Base-by-base conservation (phyloP, 2,888 invertebrate species). In the Digitonthophagus gazella region DNA sequence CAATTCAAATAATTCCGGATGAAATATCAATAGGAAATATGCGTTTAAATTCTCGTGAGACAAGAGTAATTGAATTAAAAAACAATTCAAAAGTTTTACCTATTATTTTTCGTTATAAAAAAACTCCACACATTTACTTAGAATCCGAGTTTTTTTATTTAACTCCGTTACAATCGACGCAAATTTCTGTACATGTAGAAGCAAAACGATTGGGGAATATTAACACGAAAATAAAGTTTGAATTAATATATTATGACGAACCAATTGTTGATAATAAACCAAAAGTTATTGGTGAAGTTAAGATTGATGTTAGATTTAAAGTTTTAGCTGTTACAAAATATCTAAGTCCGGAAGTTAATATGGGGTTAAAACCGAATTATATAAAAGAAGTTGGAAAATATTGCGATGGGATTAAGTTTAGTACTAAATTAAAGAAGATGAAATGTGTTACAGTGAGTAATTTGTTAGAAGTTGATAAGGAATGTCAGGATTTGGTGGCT, bases 41-140 rank as follows among this genome's bases (percentile, higher is more conserved):
- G 6, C 16, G 2, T 11, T 4, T 61, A 18, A 20, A 61, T n/a
- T 18, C 6, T 0, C 2, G 18, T 8, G 61, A n/a, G n/a, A 61
- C 61, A n/a, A 61, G 61, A 61, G 61, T 61, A 19, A n/a, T 61
- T 18, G 61, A 61, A 61, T 61, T 61, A 20, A 18, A 20, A 4
- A 61, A 61, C 14, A 61, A 61, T 18, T 61, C 61, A 61, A 5
- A 18, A 15, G 18, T 18, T 19, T 19, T 61, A 1, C 61, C 61
- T 3, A 61, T 61, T n/a, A 61, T 61, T 2, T 61, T 61, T 5
- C 61, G 20, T 19, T 61, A 61, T 61, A 61, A 61, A 16, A 16
- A n/a, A 8, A 61, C 18, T 2, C 16, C 61, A 3, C 18, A 8
- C 18, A 61, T 61, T 19, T 16, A 8, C 5, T 20, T 61, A n/a